Base-by-base conservation (phyloP, 1,140 invertebrate genomes). In the Ruditapes philippinarum region DNA sequence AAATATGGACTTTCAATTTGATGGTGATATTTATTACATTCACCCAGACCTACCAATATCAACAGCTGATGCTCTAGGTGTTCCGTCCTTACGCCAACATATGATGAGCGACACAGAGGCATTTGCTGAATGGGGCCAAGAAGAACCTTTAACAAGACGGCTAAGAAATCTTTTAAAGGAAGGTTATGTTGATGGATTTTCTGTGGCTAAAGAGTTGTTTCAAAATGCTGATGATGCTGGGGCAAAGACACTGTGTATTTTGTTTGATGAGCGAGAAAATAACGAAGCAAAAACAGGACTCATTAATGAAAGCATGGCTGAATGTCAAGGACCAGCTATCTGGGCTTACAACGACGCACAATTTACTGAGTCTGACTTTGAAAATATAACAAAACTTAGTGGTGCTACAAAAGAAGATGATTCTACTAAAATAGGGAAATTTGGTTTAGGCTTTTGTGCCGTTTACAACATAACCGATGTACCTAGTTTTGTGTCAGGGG, bases 201-300 rank as follows among this genome's bases (percentile, higher is more conserved):
- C 94, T 33, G 90, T 95, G 12, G 91, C 92, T n/a, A 95, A 95
- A 87, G 94, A 95, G 86, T 74, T 95, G 17, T 90, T 95, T 57
- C 94, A 95, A 88, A 95, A 95, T 92, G 94, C 93, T 68, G 94
- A 94, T 89, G 95, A 96, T 93, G 95, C 95, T 76, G 96, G 96
- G 62, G 95, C 96, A 19, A 95, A 94, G 33, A 95, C 96, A 90
- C 91, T 95, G 2, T 90, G 88, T 19, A 96, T 97, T 90, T 95
- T 95, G 0, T 94, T 93, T 82, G 95, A 95, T 83, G 94, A 95
- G 65, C 70, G 94, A 81, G 83, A 93, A 68, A 95, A 95, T 57
- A 76, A 91, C 38, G 81, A 94, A 74, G 45, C 49, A 0, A 85
- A 83, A 74, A 87, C 87, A 19, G 88, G 87, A 19, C 86, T 95